phyloP scores from a whole-genome alignment of 2,113 vertebrate genomes.

The Corvus moneduloides region DNA sequence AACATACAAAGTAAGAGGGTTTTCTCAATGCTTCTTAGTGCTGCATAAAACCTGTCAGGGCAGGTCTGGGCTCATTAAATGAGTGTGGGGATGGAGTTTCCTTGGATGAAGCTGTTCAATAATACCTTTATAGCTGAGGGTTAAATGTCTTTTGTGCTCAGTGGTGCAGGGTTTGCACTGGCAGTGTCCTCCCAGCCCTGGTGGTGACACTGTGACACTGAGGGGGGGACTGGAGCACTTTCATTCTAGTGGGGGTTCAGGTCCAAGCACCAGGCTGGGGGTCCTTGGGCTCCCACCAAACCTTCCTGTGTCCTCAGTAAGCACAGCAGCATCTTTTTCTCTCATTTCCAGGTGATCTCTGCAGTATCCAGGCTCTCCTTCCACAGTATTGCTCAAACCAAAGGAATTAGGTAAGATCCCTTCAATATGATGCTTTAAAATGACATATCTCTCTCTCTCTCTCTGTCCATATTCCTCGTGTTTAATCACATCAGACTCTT shows the following conservation, averaged over 20 bases:
- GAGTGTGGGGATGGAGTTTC: background rate
- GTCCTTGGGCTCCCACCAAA: background rate
- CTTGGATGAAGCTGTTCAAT: rapidly evolving
- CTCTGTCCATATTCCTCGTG: background rate
- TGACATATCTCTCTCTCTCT: background rate
- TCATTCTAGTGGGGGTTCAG: background rate
- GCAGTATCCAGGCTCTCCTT: conserved; percentile 92
- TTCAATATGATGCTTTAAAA: background rate
- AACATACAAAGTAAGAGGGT: background rate
- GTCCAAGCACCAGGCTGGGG: background rate
- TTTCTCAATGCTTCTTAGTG: background rate
- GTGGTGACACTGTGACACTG: background rate
- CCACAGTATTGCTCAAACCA: conserved; percentile 92
- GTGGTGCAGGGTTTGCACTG: background rate
- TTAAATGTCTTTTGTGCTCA: background rate
- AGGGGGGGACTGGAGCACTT: too few species aligned
- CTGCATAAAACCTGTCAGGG: background rate
- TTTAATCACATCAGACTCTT: background rate
- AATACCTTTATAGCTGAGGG: background rate
- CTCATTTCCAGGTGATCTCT: conserved; percentile 88
- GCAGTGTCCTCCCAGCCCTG: background rate
- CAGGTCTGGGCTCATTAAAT: background rate
- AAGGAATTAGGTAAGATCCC: conserved; percentile 89
- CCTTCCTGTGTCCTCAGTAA: background rate
- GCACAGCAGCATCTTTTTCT: background rate